Percentiles rank a stretch among this genome's conserved stretches.
Conservation (phyloP, 2,888 invertebrate species). For the Odontocerum albicorne region DNA sequence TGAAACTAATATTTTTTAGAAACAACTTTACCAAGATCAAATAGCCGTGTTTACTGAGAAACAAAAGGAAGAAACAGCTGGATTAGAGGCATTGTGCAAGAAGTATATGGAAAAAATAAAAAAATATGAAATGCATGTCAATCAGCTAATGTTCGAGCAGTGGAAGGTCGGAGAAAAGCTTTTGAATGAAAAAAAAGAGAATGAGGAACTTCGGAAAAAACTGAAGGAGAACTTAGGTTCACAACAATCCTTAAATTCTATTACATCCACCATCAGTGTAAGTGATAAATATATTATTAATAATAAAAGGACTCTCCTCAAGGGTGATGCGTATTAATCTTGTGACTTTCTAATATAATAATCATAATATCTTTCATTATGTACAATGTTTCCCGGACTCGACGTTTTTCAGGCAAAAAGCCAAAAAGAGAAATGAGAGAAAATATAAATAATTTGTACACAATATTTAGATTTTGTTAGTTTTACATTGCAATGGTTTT, state of each 20-base stretch:
- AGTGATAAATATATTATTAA: too few relatives aligned
- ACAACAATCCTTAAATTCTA: slow-evolving; percentile 29
- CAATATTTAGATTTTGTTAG: too few relatives aligned
- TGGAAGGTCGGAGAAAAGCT: slow-evolving; percentile 66
- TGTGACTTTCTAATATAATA: too few relatives aligned
- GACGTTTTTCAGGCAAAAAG: too few relatives aligned
- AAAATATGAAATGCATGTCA: slow-evolving; percentile 45
- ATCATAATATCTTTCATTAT: too few relatives aligned
- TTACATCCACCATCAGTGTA: slow-evolving; percentile 27
- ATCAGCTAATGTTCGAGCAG: slow-evolving; percentile 55
- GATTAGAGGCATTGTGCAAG: slow-evolving; percentile 53
- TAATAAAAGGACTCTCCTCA: too few relatives aligned
- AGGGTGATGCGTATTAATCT: too few relatives aligned
- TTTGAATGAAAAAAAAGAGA: slow-evolving; percentile 59
- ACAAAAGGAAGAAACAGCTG: slow-evolving; percentile 56
- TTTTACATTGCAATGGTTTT: too few relatives aligned
- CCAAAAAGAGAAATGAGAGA: too few relatives aligned
- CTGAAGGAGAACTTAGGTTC: slow-evolving; percentile 34
- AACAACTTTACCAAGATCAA: slow-evolving; percentile 65
- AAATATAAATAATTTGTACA: too few relatives aligned
- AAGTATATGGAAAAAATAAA: slow-evolving; percentile 56
- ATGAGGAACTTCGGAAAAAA: slow-evolving; percentile 52
- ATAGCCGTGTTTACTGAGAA: slow-evolving; percentile 54
- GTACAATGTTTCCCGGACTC: too few relatives aligned
- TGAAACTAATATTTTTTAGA: too few relatives aligned